Evolutionary conservation across 2,888 invertebrate genomes (phyloP).

Genomic region (Leucania comma): DNA sequence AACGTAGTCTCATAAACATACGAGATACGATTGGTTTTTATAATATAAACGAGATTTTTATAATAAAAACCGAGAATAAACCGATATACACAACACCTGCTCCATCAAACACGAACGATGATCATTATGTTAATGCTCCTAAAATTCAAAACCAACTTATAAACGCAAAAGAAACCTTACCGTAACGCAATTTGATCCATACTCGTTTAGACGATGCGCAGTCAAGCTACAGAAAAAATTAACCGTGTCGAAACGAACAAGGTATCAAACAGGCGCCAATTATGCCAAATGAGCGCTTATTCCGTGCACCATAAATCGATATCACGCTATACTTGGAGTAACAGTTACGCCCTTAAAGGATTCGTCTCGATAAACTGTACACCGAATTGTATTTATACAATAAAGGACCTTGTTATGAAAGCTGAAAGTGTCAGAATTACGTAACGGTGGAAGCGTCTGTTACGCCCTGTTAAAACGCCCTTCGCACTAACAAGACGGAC

Average conservation of each 20-base stretch:
- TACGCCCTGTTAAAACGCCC: constrained; percentile 89
- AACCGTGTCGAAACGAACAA: constrained; percentile 84
- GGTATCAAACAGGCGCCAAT: constrained; percentile 85
- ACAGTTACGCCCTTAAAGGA: constrained; percentile 88
- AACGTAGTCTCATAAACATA: constrained; percentile 82
- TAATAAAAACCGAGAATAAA: constrained; percentile 89
- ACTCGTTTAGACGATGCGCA: constrained; percentile 70
- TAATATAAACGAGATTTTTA: constrained; percentile 87
- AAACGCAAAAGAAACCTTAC: constrained; percentile 79
- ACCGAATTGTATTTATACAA: constrained; percentile 81
- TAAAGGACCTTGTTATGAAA: constrained; percentile 89
- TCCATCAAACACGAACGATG: constrained; percentile 87
- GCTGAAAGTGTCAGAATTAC: constrained; percentile 89
- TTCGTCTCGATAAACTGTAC: constrained; percentile 79
- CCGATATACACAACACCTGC: constrained; percentile 89
- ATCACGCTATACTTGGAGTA: constrained; percentile 81
- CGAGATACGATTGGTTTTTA: constrained; percentile 80
- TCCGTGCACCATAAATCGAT: constrained; percentile 87
- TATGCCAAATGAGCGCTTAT: constrained; percentile 89
- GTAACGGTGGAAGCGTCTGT: constrained; percentile 88
- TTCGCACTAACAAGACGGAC: constrained; percentile 87
- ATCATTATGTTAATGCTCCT: constrained; percentile 88
- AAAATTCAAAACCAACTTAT: constrained; percentile 74
- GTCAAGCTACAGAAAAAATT: constrained; percentile 75
- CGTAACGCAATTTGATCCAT: constrained; percentile 72